Percentiles rank a stretch among this genome's conserved stretches.
Evolutionary conservation across 2,113 vertebrate genomes (phyloP).

Genomic region (Laticauda laticaudata): DNA sequence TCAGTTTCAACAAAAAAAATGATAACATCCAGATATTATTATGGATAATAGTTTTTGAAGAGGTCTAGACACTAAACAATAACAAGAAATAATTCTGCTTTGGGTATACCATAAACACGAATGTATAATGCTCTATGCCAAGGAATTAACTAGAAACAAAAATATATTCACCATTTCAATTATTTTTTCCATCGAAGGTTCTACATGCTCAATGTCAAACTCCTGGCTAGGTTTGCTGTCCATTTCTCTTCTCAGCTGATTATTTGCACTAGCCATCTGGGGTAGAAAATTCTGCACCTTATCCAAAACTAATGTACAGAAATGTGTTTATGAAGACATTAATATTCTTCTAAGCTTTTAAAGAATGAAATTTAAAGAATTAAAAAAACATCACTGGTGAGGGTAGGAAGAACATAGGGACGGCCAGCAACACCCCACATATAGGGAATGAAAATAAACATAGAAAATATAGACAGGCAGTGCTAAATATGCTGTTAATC

Average conservation of each 20-base stretch:
- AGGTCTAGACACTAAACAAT: background rate
- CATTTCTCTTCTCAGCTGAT: constrained; percentile 82
- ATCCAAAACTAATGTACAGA: constrained; percentile 77
- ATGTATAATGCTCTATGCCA: background rate
- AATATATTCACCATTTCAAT: constrained; percentile 86
- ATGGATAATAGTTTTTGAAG: background rate
- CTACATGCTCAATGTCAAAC: constrained; percentile 86
- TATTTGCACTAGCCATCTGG: constrained; percentile 86
- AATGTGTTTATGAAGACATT: background rate
- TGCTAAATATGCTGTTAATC: background rate
- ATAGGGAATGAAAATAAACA: background rate
- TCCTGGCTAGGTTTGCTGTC: constrained; percentile 68
- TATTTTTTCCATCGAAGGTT: constrained; percentile 72
- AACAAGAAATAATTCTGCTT: background rate
- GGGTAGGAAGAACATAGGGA: background rate
- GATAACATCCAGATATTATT: background rate
- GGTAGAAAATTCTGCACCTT: constrained; percentile 87
- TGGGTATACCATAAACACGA: background rate
- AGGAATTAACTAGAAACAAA: background rate
- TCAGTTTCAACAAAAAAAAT: background rate
- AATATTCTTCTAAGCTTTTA: background rate
- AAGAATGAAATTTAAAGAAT: background rate
- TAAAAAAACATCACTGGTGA: background rate
- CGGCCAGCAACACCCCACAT: background rate
- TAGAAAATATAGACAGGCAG: background rate